Conservation (phyloP, 2,113 vertebrate species). For the Electrona antarctica region DNA sequence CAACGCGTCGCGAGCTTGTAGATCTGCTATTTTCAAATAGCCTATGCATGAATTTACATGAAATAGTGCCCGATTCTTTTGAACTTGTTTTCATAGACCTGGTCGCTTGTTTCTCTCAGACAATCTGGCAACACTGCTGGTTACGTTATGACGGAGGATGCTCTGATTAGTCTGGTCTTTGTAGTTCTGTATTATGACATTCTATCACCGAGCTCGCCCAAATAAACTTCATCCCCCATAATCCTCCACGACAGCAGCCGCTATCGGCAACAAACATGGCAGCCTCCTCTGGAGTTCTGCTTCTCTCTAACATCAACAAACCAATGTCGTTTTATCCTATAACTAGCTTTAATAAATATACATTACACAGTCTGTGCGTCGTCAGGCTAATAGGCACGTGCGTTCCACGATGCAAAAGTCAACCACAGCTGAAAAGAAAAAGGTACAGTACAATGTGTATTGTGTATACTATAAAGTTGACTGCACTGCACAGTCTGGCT, state of each 20-base stretch:
- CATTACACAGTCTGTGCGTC: neutral
- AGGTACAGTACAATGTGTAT: constrained; percentile 31
- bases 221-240: constrained; percentile 69
- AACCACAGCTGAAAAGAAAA: constrained; percentile 34
- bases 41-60: no score
- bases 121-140: no score
- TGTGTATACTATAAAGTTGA: neutral
- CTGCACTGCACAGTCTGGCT: neutral
- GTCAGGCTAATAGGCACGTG: constrained; percentile 53
- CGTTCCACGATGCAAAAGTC: constrained; percentile 18
- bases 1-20: no score
- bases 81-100: no score
- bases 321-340: constrained; percentile 13
- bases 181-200: constrained; percentile 44
- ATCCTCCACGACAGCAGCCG: fast-evolving
- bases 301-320: constrained; percentile 58
- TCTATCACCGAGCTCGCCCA: neutral
- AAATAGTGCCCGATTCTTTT: no score
- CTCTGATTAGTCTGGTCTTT: constrained; percentile 24
- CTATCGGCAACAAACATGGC: constrained; percentile 71
- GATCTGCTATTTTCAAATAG: no score
- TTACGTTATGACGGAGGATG: no score
- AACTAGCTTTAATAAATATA: no score
- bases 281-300: constrained; percentile 42
- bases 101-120: no score